Evolutionary conservation across 1,140 invertebrate species (phyloP).

Genomic region (Chironomus striatipennis): DNA sequence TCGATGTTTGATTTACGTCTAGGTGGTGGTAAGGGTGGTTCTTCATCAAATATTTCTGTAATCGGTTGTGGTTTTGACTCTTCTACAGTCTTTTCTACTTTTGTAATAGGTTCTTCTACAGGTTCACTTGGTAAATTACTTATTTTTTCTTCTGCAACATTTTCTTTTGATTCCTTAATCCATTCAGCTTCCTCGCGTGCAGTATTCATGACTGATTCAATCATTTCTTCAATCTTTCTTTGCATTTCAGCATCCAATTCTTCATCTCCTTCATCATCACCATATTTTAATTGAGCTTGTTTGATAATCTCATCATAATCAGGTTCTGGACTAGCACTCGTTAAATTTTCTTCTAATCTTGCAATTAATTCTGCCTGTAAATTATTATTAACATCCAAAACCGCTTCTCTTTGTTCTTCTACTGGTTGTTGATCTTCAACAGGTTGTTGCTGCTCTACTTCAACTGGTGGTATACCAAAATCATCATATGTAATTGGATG

Average conservation of each 20-base stretch:
- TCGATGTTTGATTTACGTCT: constrained; percentile 30
- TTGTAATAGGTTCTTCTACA: neutral
- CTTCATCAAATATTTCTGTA: constrained; percentile 31
- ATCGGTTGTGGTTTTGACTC: neutral
- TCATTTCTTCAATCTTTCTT: constrained; percentile 31
- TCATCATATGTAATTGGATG: constrained; percentile 7
- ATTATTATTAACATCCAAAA: neutral
- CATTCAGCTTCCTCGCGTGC: constrained; percentile 23
- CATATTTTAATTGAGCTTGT: neutral
- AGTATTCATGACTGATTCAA: constrained; percentile 30
- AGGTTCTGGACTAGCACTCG: neutral
- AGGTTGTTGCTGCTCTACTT: neutral
- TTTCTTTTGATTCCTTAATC: constrained; percentile 27
- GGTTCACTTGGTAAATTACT: neutral
- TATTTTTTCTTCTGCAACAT: constrained; percentile 15
- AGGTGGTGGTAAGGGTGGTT: constrained; percentile 24
- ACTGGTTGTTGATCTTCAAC: neutral
- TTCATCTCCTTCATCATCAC: constrained; percentile 33
- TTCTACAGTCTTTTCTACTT: neutral
- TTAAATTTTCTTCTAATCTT: neutral
- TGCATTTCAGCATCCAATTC: constrained; percentile 33
- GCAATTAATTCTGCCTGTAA: neutral
- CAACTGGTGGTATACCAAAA: neutral
- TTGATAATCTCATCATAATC: neutral
- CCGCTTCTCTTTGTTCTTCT: neutral